phyloP scores from a whole-genome alignment of 2,113 vertebrate genomes.

The Oncorhynchus tshawytscha region DNA sequence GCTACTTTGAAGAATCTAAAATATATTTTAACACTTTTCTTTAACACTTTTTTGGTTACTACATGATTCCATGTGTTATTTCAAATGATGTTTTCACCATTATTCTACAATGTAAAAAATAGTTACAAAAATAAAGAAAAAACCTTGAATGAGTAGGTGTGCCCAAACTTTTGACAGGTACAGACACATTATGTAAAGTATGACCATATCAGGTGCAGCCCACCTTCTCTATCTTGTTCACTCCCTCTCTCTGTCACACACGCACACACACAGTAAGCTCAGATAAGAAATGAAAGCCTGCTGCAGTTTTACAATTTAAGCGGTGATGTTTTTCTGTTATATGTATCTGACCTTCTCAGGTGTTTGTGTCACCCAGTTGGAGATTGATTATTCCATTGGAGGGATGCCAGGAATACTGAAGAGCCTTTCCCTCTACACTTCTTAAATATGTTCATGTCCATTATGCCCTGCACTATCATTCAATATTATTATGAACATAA shows the following conservation, averaged over 20 bases:
- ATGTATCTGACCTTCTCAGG: background rate
- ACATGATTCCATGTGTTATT: no score
- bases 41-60: no score
- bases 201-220: no score
- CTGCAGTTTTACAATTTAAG: background rate
- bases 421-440: background rate
- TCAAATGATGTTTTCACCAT: no score
- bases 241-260: background rate
- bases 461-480: no score
- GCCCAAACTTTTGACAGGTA: no score
- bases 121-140: no score
- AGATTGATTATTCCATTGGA: background rate
- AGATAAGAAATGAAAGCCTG: background rate
- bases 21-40: no score
- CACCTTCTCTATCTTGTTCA: background rate
- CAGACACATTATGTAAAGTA: background rate
- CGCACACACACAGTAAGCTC: background rate
- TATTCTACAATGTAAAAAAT: no score
- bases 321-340: background rate
- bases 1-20: no score
- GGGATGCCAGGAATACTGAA: background rate
- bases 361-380: background rate
- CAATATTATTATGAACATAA: no score
- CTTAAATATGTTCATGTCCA: background rate
- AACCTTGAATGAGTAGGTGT: no score